phyloP scores from a whole-genome alignment of 2,797 vertebrate genomes.

The Gymnothorax reevesii region DNA sequence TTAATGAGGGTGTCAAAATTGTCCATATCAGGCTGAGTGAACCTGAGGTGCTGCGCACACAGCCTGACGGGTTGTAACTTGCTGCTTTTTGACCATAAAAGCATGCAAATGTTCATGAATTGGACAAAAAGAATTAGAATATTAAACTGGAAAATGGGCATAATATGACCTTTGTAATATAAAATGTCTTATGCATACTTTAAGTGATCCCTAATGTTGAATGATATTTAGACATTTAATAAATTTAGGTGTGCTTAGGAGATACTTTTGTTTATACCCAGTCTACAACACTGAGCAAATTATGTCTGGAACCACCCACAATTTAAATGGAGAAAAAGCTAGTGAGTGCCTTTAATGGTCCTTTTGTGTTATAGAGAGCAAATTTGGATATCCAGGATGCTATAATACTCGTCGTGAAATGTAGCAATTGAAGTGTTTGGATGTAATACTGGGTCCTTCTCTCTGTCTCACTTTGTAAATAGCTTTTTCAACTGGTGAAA shows the following conservation, averaged over 20 bases:
- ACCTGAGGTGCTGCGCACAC: no score
- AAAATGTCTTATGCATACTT: no score
- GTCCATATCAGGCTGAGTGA: no score
- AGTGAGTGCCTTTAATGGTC: neutral
- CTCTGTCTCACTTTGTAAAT: neutral
- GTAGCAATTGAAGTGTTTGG: neutral
- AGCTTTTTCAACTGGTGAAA: neutral
- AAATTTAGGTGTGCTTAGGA: neutral
- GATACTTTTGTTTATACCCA: neutral
- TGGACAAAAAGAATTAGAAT: no score
- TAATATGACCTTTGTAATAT: no score
- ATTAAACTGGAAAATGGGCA: no score
- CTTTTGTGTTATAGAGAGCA: neutral
- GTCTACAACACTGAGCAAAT: neutral
- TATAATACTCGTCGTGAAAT: neutral
- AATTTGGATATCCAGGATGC: neutral
- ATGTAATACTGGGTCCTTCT: neutral
- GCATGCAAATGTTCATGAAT: no score
- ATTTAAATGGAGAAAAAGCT: neutral
- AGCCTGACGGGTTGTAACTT: no score
- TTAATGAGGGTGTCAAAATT: no score
- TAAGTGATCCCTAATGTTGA: neutral
- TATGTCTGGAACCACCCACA: neutral
- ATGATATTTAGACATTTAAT: neutral
- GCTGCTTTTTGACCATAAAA: no score